phyloP scores from a whole-genome alignment of 1,140 invertebrate genomes.

The Macrotrachela quadricornifera region DNA sequence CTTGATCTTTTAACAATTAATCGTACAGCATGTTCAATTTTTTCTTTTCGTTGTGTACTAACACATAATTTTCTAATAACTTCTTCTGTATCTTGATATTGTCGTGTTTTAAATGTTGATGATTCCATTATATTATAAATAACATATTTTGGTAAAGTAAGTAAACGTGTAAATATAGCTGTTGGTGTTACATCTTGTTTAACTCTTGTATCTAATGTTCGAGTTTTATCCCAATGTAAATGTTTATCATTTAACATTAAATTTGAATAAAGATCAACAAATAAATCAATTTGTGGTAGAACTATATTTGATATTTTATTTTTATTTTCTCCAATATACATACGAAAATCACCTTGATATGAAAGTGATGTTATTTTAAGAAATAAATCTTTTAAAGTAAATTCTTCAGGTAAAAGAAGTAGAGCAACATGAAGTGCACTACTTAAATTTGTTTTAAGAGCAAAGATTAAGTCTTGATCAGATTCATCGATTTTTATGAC shows the following conservation, averaged over 20 bases:
- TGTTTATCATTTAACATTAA: slow-evolving; percentile 26
- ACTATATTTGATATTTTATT: slow-evolving; percentile 84
- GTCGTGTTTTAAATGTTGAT: slow-evolving; percentile 37
- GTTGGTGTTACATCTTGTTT: slow-evolving; percentile 48
- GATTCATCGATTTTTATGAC: too few relatives aligned
- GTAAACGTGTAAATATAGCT: slow-evolving; percentile 58
- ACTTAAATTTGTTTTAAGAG: slow-evolving; percentile 48
- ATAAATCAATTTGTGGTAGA: slow-evolving; percentile 49
- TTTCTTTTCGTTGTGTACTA: slow-evolving; percentile 43
- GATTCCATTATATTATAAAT: slow-evolving; percentile 43
- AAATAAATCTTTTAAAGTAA: slow-evolving; percentile 67
- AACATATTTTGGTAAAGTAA: slow-evolving; percentile 54
- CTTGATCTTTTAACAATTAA: slow-evolving; percentile 38
- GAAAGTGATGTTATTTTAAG: slow-evolving; percentile 64
- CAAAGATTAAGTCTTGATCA: slow-evolving; percentile 9
- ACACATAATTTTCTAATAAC: slow-evolving; percentile 50
- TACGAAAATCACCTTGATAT: slow-evolving; percentile 80
- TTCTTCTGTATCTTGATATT: slow-evolving; percentile 53
- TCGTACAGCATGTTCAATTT: slow-evolving; percentile 41
- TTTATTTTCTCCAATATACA: slow-evolving; percentile 86
- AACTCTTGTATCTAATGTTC: slow-evolving; percentile 1
- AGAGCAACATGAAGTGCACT: slow-evolving; percentile 67
- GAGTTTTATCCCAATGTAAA: slow-evolving; percentile 18
- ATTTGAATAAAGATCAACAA: slow-evolving; percentile 55
- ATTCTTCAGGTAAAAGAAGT: slow-evolving; percentile 55